phyloP scores from a whole-genome alignment of 2,888 invertebrate species.

The Drosophila differens region DNA sequence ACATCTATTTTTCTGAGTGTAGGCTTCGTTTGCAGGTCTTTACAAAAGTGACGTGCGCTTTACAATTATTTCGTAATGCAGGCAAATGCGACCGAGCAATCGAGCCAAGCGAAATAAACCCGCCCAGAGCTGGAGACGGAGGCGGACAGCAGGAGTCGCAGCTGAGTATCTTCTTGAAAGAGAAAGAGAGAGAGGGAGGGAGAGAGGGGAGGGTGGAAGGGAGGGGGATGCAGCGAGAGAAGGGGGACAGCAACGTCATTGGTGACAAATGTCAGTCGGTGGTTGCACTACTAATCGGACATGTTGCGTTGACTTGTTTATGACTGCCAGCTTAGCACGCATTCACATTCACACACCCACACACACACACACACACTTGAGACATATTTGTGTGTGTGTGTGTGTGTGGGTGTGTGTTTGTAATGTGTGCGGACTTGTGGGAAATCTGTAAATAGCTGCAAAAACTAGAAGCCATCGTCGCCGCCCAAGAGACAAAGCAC shows the following conservation, averaged over 20 bases:
- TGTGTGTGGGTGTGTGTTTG: conserved; percentile 26
- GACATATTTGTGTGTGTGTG: too few relatives aligned
- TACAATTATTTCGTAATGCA: conserved; percentile 80
- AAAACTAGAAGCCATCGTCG: conserved; percentile 69
- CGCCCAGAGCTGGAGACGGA: neutral
- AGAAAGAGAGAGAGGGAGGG: neutral
- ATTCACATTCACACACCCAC: conserved; percentile 34
- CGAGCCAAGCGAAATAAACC: conserved; percentile 33
- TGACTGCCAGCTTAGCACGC: conserved; percentile 74
- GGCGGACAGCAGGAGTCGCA: neutral
- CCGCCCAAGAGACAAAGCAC: conserved; percentile 63
- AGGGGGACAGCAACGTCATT: conserved; percentile 49
- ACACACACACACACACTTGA: too few relatives aligned
- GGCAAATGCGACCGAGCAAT: conserved; percentile 73
- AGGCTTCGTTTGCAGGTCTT: conserved; percentile 67
- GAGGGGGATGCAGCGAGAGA: neutral
- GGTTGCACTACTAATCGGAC: conserved; percentile 79
- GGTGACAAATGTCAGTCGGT: conserved; percentile 78
- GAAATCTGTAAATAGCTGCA: conserved; percentile 79
- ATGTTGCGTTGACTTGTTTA: conserved; percentile 79
- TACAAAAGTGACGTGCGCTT: conserved; percentile 80
- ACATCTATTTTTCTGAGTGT: neutral
- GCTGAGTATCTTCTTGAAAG: conserved; percentile 38
- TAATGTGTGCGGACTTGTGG: conserved; percentile 73
- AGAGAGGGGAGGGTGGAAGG: neutral